Base-by-base conservation (phyloP, 2,888 invertebrate species). In the Omphaloscelis lunosa region DNA sequence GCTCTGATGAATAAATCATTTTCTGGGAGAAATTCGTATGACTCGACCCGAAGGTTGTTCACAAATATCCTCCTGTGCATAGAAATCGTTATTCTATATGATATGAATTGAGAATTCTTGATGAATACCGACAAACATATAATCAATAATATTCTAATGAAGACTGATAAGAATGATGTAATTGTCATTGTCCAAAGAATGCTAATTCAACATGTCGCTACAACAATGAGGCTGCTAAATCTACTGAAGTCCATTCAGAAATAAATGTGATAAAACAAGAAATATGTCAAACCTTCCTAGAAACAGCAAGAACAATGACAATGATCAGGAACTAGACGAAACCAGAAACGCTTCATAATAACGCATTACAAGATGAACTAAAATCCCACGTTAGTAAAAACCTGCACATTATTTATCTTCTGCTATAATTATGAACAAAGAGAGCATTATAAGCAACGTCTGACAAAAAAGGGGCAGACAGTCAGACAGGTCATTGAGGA, bases 1-100 rank as follows among this genome's bases (percentile, higher is more conserved):
- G 79, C 85, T 83, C 83, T 84, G 87, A 87, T 91, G 91, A 91
- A 91, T 91, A 91, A 91, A 91, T 90, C 91, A 91, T 90, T 83
- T 80, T 82, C 76, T 78, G 70, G 70, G 71, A 85, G 85, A 89
- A 86, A 88, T 89, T 89, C 84, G 85, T 85, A 81, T 84, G 84
- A 88, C 82, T 88, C 85, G 82, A 86, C 85, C 86, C 84, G 72
- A 76, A 83, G 82, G 80, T 79, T 81, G 78, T 84, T 84, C 81
- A 72, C 65, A 88, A 89, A 89, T 85, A 87, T 87, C 82, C 79
- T 61, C 77, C 83, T 77, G 71, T 83, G 78, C 82, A 89, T 80
- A 87, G 76, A 90, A 85, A 88, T 90, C 89, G 82, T 86, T 87
- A 90, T 87, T 85, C 71, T 72, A 58, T 78, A 70, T 34, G 74